Conservation (phyloP, 1,140 invertebrate species). For the Drepana arcuata region DNA sequence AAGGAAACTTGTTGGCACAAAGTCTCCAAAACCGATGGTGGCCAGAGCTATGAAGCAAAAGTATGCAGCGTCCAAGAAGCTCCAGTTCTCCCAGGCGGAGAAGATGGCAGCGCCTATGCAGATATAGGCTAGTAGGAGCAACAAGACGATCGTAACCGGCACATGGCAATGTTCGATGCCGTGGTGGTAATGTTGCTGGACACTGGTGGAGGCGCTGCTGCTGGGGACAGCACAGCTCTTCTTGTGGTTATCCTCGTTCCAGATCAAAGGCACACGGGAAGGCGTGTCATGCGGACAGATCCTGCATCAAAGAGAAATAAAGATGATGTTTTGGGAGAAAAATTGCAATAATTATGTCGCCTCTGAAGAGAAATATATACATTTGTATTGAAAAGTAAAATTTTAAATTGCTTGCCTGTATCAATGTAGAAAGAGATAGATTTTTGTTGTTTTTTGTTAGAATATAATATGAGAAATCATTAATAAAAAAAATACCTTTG, state of each 20-base stretch:
- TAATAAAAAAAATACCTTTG: no score
- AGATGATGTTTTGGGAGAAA: no score
- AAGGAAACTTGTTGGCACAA: conserved; percentile 76
- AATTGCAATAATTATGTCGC: no score
- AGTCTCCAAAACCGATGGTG: conserved; percentile 90
- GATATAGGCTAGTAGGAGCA: conserved; percentile 80
- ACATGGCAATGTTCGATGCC: conserved; percentile 73
- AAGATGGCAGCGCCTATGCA: conserved; percentile 81
- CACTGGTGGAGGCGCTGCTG: conserved; percentile 38
- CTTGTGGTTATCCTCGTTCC: conserved; percentile 59
- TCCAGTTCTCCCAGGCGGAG: conserved; percentile 83
- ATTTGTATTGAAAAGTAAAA: no score
- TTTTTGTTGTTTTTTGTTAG: no score
- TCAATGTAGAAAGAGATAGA: no score
- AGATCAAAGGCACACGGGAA: conserved; percentile 80
- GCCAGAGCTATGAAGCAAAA: conserved; percentile 91
- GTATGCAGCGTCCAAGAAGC: conserved; percentile 86
- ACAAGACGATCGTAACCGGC: conserved; percentile 80
- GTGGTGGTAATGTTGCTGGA: conserved; percentile 37
- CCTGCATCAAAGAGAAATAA: conserved; percentile 52
- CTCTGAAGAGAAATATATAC: no score
- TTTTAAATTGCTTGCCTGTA: no score
- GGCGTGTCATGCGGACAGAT: conserved; percentile 79
- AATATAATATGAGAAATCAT: no score
- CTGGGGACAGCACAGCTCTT: conserved; percentile 47